Evolutionary conservation across 1,140 invertebrate genomes (phyloP), one percentile per base, ranked within the genome.

Genomic region (Pollicipes pollicipes): DNA sequence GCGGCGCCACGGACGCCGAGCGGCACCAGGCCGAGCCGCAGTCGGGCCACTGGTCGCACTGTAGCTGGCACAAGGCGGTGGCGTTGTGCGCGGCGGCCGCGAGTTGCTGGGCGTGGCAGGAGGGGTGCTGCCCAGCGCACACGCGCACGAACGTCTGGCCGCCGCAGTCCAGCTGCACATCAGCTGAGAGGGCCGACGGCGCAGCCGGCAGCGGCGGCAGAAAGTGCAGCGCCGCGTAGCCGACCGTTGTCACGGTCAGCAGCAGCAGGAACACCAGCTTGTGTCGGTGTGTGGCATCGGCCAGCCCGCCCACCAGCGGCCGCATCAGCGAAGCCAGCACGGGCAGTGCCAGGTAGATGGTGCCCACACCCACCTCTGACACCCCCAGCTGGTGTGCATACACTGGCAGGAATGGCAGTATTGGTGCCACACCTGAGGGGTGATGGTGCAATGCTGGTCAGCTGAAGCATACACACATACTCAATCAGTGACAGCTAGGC

Each of bases 301-400:
- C 70, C 17, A 74, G 13, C 16, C 68, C 45, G 35, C 72, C 70
- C 0, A 45, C 66, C 28, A 69, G 16, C 28, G 71, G 31, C 32
- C 69, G 71, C 28, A 70, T 68, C 66, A 70, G 66, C 31, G 67
- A 63, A n/a, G 70, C 70, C 27, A 70, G 16, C 13, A 74, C 31
- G 10, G 73, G 72, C 27, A 70, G 70, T 26, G 69, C 70, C 0
- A 71, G 63, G 70, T 72, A 74, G 29, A 74, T 69, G 24, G 72
- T 67, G 24, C 73, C 72, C 30, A 74, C 70, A 10, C 70, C 73
- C n/a, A 70, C 31, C n/a, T 30, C 83, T 37, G 88, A 88, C 76
- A 93, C 90, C 68, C 91, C 91, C 69, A 94, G 80, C 78, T 93
- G 89, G 72, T 86, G 86, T 17, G 89, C 90, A 78, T 90, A 88